Conservation (phyloP, 2,888 invertebrate species). For the Lepidocyrtoides sp. region DNA sequence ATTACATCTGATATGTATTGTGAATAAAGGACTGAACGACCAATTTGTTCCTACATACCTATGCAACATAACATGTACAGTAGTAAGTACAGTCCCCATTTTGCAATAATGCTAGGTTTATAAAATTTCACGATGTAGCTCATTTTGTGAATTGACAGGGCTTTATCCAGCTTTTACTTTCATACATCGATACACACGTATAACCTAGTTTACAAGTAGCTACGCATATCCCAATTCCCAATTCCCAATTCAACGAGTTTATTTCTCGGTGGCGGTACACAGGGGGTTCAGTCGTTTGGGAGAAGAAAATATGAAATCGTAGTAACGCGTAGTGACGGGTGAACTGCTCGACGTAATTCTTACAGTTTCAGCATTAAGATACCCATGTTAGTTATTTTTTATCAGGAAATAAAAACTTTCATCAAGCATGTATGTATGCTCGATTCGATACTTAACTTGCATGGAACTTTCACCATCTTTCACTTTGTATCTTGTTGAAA, state of each 20-base stretch:
- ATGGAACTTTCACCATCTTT: neutral
- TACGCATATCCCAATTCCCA: too few relatives aligned
- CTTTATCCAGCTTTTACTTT: neutral
- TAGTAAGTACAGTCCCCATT: neutral
- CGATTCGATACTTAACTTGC: too few relatives aligned
- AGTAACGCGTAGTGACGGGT: neutral
- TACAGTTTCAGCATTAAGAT: neutral
- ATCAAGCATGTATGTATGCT: neutral
- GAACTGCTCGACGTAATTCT: neutral
- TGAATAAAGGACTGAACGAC: neutral
- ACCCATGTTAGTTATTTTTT: constrained; percentile 4
- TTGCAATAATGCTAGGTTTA: neutral
- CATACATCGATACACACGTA: too few relatives aligned
- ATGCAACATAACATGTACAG: neutral
- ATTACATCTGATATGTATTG: neutral
- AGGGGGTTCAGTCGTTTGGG: neutral
- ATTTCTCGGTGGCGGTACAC: neutral
- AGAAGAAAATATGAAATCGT: neutral
- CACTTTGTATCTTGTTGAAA: neutral
- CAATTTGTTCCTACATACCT: neutral
- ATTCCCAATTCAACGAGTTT: neutral
- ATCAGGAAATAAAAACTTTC: neutral
- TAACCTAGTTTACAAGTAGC: too few relatives aligned
- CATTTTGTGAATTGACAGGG: neutral
- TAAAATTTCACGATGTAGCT: neutral